Base-by-base conservation (phyloP, 2,888 invertebrate genomes). In the Brachypalpus laphriformis region DNA sequence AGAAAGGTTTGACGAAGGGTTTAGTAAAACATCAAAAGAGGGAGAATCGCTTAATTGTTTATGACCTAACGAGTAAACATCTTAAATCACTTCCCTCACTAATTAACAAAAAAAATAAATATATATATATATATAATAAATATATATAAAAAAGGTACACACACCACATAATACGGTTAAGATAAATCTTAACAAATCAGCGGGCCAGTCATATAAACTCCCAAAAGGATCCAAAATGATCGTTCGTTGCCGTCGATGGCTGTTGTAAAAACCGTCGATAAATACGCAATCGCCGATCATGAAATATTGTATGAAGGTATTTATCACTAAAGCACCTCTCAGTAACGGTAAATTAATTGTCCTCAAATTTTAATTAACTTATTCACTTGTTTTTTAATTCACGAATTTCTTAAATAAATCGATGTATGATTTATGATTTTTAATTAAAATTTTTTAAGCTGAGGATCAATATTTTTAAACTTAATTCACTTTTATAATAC, bases 151-250 rank as follows among this genome's bases (percentile, higher is more conserved):
- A 78, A 78, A 72, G 57, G 57, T 85, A 85, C 85, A 85, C 85
- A 85, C 85, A 85, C 85, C 85, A 61, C 85, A 85, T 85, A 85
- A 61, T 85, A 85, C 71, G 81, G 80, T 81, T 75, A 85, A 85
- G 85, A 81, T 34, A 66, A 76, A 59, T 85, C 80, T 76, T 66
- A 75, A 75, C 81, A 85, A 85, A 71, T 85, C 85, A 59, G 81
- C 81, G 40, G 54, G 45, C 71, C 37, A 75, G 57, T 68, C 78
- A 83, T 75, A 65, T 57, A 78, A 68, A 49, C 22, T 51, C 28
- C 40, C 57, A 14, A 49, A 74, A 74, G 25, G 56, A 65, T 75
- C 68, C 68, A 42, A 40, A 51, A 20, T 25, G 57, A 75, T 75
- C 71, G 59, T 66, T 49, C 63, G 68, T 54, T 20, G 47, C 20